Conservation (phyloP, 2,113 vertebrate species). For the Clarias gariepinus region DNA sequence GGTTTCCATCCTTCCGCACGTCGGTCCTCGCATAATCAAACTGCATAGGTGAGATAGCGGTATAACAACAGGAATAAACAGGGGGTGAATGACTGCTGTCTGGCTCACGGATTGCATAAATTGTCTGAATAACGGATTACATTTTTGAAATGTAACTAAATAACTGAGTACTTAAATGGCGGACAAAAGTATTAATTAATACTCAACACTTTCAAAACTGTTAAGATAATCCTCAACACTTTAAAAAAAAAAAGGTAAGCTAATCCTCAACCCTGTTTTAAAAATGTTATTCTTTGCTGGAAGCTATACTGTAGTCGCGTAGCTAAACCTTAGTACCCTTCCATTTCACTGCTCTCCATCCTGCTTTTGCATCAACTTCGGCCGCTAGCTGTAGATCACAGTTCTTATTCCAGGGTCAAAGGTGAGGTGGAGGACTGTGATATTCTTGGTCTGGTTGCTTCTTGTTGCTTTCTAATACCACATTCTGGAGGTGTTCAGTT, state of each 20-base stretch:
- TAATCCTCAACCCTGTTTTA: neutral
- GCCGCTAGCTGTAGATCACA: slow-evolving; percentile 5
- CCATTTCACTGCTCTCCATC: neutral
- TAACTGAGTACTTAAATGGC: too few relatives aligned
- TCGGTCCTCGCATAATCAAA: too few relatives aligned
- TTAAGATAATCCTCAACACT: neutral
- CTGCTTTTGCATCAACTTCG: neutral
- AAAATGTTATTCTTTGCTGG: neutral
- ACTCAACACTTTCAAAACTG: neutral
- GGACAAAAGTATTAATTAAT: too few relatives aligned
- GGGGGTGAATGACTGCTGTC: too few relatives aligned
- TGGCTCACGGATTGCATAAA: too few relatives aligned
- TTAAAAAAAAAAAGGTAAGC: neutral
- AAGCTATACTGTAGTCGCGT: neutral
- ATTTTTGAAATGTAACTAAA: too few relatives aligned
- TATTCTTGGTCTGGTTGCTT: slow-evolving; percentile 1
- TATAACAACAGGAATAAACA: too few relatives aligned
- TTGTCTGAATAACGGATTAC: too few relatives aligned
- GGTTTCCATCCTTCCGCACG: too few relatives aligned
- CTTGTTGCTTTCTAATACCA: slow-evolving; percentile 25
- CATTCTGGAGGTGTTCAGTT: slow-evolving; percentile 30
- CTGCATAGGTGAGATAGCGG: too few relatives aligned
- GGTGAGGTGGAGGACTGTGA: neutral
- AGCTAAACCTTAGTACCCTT: neutral
- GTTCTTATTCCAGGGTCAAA: slow-evolving; percentile 9